Conservation (phyloP, 2,113 vertebrate genomes). For the Aspidoscelis tigris region DNA sequence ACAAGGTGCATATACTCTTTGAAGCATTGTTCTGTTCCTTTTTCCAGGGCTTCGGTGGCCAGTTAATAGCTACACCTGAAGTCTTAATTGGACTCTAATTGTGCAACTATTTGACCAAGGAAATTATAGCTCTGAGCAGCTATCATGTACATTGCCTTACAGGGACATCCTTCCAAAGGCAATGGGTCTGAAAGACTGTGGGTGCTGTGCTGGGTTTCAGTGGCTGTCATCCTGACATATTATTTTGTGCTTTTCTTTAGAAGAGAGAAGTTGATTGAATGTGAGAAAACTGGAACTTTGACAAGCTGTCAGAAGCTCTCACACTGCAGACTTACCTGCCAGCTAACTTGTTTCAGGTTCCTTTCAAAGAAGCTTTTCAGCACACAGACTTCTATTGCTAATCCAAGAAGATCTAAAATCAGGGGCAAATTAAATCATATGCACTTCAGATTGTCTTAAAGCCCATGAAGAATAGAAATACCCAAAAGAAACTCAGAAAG, state of each 20-base stretch:
- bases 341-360: constrained; percentile 81
- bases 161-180: constrained; percentile 71
- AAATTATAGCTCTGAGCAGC: constrained; percentile 63
- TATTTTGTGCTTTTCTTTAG: constrained; percentile 80
- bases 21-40: constrained; percentile 32
- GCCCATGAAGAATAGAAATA: constrained; percentile 21
- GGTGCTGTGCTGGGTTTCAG: constrained; percentile 68
- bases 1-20: constrained; percentile 35
- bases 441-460: constrained; percentile 55
- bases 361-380: constrained; percentile 79
- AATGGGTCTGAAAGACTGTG: constrained; percentile 71
- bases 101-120: constrained; percentile 69
- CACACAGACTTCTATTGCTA: constrained; percentile 68
- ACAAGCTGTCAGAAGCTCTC: constrained; percentile 82
- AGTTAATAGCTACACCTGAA: constrained; percentile 50
- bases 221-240: constrained; percentile 84
- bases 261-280: constrained; percentile 82
- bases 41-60: constrained; percentile 37
- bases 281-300: constrained; percentile 83
- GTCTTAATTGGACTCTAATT: constrained; percentile 67
- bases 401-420: constrained; percentile 65
- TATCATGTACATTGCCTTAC: constrained; percentile 72
- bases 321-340: constrained; percentile 81
- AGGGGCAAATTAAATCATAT: constrained; percentile 68
- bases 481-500: constrained; percentile 15